Base-by-base conservation (phyloP, 92 coral and sea anemone genomes). In the Umimayanthus chanpuru region DNA sequence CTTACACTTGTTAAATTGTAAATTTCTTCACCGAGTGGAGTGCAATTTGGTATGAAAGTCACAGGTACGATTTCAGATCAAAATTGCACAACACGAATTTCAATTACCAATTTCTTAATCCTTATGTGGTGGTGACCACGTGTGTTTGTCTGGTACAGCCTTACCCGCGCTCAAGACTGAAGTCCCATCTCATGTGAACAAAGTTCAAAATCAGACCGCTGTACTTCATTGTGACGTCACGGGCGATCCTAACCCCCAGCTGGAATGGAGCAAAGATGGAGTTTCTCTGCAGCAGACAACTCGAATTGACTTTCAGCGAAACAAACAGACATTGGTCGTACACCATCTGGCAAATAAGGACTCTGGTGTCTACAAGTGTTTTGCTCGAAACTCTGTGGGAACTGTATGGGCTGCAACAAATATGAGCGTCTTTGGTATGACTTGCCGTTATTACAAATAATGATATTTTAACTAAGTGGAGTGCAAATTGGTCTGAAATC, bases 181-280 rank as follows among this genome's bases (percentile, higher is more conserved):
- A 73, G 30, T 26, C 14, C 32, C 38, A 26, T 26, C 32, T 26
- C 38, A 28, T n/a, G 16, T 71, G 38, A 25, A 36, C 38, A 5
- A 25, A 29, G 81, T 25, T 4, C 86, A 71, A 81, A 76, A 92
- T 0, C 85, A 87, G 41, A 91, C 81, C 77, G 93, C 86, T 12
- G 81, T 85, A 2, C 84, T 93, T 58, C 84, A 88, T 21, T 93
- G 96, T 76, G 90, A 85, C 41, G 96, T 90, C 44, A 79, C 55
- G 28, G 96, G 94, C 14, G 93, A 91, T 78, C 96, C 96, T 18
- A 56, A 76, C 28, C 94, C 96, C 5, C n/a, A 70, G 6, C 49
- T 93, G 79, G 71, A 82, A 58, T 93, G 96, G 96, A 78, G 73
- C 23, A 92, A 86, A 85, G 79, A 89, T 39, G 89, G 89, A 3